These are phyloP conservation scores for Pachycephala philippinensis DNA, from an alignment of 2,113 vertebrate species.

Conservation along the genomic window DNA sequence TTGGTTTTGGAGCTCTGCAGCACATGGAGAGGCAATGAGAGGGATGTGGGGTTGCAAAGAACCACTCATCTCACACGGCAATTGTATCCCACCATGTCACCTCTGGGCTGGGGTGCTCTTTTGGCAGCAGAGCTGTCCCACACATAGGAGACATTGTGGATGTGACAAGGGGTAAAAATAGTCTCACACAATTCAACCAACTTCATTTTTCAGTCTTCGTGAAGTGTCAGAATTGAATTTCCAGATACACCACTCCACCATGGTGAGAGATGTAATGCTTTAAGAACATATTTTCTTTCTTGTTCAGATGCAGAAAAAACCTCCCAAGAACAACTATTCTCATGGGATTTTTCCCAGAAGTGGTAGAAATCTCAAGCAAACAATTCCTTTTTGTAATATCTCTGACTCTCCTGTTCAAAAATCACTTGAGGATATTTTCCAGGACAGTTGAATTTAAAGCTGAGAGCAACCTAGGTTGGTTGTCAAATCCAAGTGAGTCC, in stretches of 20 bases:
- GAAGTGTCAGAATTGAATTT: not conserved
- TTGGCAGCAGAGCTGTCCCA: not conserved
- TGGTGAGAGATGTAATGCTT: not conserved
- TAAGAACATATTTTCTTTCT: not conserved
- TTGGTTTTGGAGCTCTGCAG: not conserved
- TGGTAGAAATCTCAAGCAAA: not conserved
- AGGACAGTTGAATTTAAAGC: not conserved
- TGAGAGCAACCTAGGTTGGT: not conserved
- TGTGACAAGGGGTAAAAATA: not conserved
- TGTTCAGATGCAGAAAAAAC: not conserved
- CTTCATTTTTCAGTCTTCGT: not conserved
- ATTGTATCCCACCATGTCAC: rapidly evolving
- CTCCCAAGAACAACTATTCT: not conserved
- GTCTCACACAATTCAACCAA: not conserved
- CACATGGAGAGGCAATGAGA: rapidly evolving
- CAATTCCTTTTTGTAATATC: not conserved
- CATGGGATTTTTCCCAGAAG: not conserved
- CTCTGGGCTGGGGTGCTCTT: not conserved
- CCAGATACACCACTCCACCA: not conserved
- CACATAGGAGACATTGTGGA: not conserved
- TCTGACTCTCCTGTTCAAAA: not conserved
- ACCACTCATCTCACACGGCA: rapidly evolving
- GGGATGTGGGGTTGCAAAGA: not conserved
- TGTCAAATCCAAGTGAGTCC: not conserved
- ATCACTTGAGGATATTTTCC: not conserved